These are phyloP conservation scores for Hemicrepidius hirtus DNA, from an alignment of 2,888 invertebrate genomes.

Conservation along the genomic window DNA sequence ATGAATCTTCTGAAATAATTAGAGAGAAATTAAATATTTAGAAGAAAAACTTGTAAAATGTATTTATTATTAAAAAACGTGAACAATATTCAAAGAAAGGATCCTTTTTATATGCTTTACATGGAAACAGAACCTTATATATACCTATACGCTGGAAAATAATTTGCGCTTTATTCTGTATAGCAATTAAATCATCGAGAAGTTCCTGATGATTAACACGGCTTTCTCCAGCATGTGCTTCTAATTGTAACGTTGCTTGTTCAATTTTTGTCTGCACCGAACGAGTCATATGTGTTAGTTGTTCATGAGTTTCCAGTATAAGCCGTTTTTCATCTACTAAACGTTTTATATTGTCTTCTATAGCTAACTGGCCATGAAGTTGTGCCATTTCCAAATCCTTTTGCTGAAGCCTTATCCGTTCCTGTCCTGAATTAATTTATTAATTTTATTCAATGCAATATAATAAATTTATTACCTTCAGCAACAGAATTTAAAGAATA, in stretches of 20 bases:
- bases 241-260: constrained; percentile 72
- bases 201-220: constrained; percentile 75
- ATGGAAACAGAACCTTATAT: background rate
- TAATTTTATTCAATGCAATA: background rate
- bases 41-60: constrained; percentile 3
- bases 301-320: constrained; percentile 76
- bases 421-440: constrained; percentile 68
- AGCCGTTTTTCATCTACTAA: constrained; percentile 77
- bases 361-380: constrained; percentile 72
- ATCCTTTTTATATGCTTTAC: too few species aligned
- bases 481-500: constrained; percentile 63
- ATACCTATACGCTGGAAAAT: constrained; percentile 77
- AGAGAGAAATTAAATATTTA: background rate
- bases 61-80: too few species aligned
- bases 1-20: constrained; percentile 70
- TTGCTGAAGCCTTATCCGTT: constrained; percentile 74
- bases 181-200: constrained; percentile 73
- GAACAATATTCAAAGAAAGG: too few species aligned
- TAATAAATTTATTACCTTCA: constrained; percentile 52
- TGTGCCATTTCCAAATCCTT: constrained; percentile 73
- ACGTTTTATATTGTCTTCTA: constrained; percentile 75
- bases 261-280: constrained; percentile 76
- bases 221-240: constrained; percentile 72
- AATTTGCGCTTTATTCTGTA: constrained; percentile 74
- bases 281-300: constrained; percentile 74